Percentiles rank a stretch among this genome's conserved stretches.
phyloP scores from a whole-genome alignment of 2,888 invertebrate genomes.

The Phlogophora meticulosa region DNA sequence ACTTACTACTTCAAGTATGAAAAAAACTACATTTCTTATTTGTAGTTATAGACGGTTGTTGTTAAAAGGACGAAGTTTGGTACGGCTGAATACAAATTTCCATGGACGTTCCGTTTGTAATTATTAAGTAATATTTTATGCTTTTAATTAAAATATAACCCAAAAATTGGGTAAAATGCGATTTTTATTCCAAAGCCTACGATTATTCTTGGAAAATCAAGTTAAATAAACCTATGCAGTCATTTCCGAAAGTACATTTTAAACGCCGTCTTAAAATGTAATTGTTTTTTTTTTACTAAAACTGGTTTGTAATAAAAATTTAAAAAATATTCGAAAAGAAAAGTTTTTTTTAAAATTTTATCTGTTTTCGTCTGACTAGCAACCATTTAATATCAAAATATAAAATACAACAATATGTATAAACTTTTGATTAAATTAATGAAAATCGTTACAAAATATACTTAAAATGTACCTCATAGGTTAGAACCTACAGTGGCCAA shows the following conservation, averaged over 20 bases:
- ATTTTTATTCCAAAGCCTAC: background rate
- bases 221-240: background rate
- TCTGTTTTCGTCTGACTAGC: slow-evolving; percentile 60
- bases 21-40: slow-evolving; percentile 2
- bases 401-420: slow-evolving; percentile 53
- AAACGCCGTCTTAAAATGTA: background rate
- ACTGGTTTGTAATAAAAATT: background rate
- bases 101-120: slow-evolving; percentile 64
- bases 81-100: slow-evolving; percentile 50
- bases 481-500: slow-evolving; percentile 8
- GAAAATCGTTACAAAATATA: slow-evolving; percentile 27
- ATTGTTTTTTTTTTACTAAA: background rate
- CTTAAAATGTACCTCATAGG: slow-evolving; percentile 26
- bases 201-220: background rate
- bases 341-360: slow-evolving; percentile 19
- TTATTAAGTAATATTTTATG: background rate
- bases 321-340: slow-evolving; percentile 18
- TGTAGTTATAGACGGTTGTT: slow-evolving; percentile 47
- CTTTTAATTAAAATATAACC: slow-evolving; percentile 4
- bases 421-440: slow-evolving; percentile 37
- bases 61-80: slow-evolving; percentile 58
- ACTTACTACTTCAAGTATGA: slow-evolving; percentile 29
- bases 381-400: slow-evolving; percentile 59
- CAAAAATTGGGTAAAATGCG: slow-evolving; percentile 4
- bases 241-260: slow-evolving; percentile 1